These are phyloP conservation scores for Sanderia malayensis DNA, from an alignment of 30 jellyfish, hydroid and myxozoan species.

Conservation along the genomic window DNA sequence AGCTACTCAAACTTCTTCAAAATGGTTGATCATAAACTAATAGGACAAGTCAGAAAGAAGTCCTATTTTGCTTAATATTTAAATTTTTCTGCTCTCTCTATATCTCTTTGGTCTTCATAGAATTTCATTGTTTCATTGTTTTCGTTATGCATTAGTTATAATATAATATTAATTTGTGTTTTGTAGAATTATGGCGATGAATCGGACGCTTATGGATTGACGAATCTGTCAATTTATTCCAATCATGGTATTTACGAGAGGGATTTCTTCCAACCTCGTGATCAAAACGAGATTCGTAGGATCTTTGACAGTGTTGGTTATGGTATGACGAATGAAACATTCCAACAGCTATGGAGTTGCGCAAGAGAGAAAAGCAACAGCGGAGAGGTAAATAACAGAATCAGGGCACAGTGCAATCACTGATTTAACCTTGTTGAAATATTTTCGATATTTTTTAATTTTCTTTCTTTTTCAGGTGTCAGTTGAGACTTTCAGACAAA, in stretches of 20 bases:
- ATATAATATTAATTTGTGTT: not conserved
- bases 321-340: constrained; percentile 78
- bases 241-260: constrained; percentile 80
- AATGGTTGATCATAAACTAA: no score
- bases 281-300: constrained; percentile 66
- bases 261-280: constrained; percentile 77
- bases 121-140: no score
- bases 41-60: no score
- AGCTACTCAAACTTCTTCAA: no score
- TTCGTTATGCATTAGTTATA: no score
- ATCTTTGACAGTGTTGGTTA: constrained; percentile 88
- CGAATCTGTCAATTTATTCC: constrained; percentile 89
- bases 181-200: constrained; percentile 95
- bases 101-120: no score
- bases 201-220: constrained; percentile 79
- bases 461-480: constrained; percentile 42
- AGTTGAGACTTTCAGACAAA: constrained; percentile 56
- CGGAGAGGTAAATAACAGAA: constrained; percentile 63
- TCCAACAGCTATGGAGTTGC: constrained; percentile 76
- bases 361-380: constrained; percentile 53
- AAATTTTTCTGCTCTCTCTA: no score
- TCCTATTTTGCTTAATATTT: no score
- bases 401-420: not conserved
- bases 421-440: not conserved
- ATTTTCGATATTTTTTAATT: not conserved